Evolutionary conservation across 2,797 vertebrate species (phyloP), one percentile per base, ranked within the genome.

Genomic region (Artibeus jamaicensis): DNA sequence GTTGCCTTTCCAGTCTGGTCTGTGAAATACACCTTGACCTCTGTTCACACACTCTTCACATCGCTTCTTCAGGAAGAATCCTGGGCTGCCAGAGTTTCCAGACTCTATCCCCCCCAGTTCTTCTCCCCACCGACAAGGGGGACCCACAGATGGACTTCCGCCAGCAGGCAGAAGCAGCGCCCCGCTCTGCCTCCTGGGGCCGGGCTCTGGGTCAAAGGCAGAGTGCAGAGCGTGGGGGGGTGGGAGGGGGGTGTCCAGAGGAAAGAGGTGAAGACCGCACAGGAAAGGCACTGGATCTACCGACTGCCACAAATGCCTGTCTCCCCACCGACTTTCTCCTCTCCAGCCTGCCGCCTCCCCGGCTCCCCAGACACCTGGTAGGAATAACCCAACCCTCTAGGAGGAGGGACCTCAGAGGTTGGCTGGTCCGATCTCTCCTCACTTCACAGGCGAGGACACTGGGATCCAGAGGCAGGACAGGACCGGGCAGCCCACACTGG

Each of bases 401-500:
- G 15, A 70, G 77, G 53, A 62, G 42, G 82, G 24, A 48, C 26
- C 71, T 53, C 19, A 18, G 48, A 34, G 44, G 8, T 29, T 0
- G 22, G 65, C 44, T 32, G 44, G 46, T 32, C 9, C 46, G n/a
- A 53, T 2, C 26, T 59, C 85, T 32, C 55, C 62, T 81, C 18
- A 9, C 29, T 42, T 62, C 9, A 29, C 48, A 32, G 68, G 32
- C 2, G 16, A 62, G 81, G 71, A 65, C n/a, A 67, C 46, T 0
- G 39, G 76, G 62, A 71, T 53, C 44, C 34, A 5, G 62, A 24
- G 22, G 48, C 32, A 12, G 65, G 34, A 70, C 26, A 29, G 76
- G 14, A 21, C 16, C 3, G 0, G 4, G 6, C 0, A 39, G 34
- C 11, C 42, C 26, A 5, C 39, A 24, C 14, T 5, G n/a, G 55